phyloP scores from a whole-genome alignment of 1,140 invertebrate genomes.

The Ridgeia piscesae region DNA sequence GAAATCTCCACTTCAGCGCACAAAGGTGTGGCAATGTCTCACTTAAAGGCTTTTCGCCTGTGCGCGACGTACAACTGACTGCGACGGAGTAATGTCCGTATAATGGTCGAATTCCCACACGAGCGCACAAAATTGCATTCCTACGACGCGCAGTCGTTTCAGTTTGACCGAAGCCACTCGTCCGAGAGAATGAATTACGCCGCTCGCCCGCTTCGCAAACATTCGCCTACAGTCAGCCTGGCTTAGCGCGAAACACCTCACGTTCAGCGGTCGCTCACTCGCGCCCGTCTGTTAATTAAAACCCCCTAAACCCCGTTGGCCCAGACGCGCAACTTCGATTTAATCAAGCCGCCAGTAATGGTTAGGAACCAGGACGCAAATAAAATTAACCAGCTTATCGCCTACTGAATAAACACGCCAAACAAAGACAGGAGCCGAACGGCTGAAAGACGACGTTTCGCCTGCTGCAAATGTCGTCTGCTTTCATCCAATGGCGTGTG shows the following conservation, averaged over 20 bases:
- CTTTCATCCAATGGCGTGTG: neutral
- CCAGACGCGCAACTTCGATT: neutral
- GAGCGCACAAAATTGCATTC: neutral
- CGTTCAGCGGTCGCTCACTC: neutral
- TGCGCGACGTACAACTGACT: neutral
- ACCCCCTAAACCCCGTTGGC: neutral
- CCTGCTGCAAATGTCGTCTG: neutral
- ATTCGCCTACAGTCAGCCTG: neutral
- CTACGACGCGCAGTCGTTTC: neutral
- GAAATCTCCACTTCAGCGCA: neutral
- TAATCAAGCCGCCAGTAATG: neutral
- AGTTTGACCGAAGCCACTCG: neutral
- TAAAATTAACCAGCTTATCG: constrained; percentile 1
- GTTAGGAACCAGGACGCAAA: neutral
- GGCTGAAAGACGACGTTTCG: neutral
- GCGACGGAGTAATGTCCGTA: neutral
- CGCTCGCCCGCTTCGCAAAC: neutral
- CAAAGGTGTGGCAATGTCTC: neutral
- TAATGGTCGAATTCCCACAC: neutral
- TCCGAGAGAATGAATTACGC: neutral
- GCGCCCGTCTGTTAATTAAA: neutral
- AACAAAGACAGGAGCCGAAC: neutral
- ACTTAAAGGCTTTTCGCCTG: neutral
- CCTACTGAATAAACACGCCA: neutral
- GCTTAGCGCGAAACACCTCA: neutral